Conservation (phyloP, 1,140 invertebrate species). For the Nautilus pompilius region DNA sequence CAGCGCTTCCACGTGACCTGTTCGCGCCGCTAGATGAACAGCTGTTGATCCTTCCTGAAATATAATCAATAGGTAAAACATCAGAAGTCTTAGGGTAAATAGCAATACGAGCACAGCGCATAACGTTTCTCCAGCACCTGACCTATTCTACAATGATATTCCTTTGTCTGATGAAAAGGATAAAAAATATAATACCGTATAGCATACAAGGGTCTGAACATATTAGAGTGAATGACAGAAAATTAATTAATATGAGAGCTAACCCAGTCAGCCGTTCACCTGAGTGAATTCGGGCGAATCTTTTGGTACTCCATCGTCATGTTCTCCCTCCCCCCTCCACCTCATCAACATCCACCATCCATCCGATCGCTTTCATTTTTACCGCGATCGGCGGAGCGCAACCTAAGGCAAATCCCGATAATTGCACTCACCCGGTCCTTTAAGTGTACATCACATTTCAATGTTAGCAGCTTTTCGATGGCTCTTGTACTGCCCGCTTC, state of each 20-base stretch:
- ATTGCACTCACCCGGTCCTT: conserved; percentile 52
- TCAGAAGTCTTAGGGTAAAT: neutral
- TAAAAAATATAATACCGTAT: too few relatives aligned
- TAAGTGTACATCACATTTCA: conserved; percentile 47
- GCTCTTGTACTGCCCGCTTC: conserved; percentile 51
- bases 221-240: too few relatives aligned
- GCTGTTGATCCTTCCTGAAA: conserved; percentile 69
- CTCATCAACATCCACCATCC: neutral
- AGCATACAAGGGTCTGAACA: too few relatives aligned
- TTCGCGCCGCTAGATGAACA: conserved; percentile 71
- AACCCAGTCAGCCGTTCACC: too few relatives aligned
- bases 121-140: too few relatives aligned
- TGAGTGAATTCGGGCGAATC: neutral
- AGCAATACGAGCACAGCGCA: neutral
- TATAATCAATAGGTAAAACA: conserved; percentile 12
- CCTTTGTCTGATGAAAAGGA: too few relatives aligned
- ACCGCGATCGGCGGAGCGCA: too few relatives aligned
- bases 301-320: conserved; percentile 1
- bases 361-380: neutral
- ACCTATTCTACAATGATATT: too few relatives aligned
- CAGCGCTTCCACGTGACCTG: conserved; percentile 71
- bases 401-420: too few relatives aligned
- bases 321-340: neutral
- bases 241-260: too few relatives aligned
- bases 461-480: conserved; percentile 50